These are phyloP conservation scores for Zaprionus africanus DNA, from an alignment of 1,140 invertebrate species.

Conservation along the genomic window DNA sequence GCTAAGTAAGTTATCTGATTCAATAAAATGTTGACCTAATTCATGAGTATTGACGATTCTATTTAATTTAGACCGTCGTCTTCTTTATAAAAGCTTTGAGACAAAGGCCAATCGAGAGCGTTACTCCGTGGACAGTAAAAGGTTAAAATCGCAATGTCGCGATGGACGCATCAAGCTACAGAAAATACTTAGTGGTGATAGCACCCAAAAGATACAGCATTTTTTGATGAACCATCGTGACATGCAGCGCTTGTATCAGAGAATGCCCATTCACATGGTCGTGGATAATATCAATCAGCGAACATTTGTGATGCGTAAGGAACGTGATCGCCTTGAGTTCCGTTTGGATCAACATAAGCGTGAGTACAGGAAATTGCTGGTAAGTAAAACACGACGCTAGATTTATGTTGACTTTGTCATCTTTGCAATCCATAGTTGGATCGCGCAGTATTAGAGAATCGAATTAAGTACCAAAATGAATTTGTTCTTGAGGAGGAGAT, in stretches of 20 bases:
- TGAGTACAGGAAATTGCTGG: conserved; percentile 55
- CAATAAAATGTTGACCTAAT: background rate
- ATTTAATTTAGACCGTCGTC: conserved; percentile 54
- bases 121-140: conserved; percentile 57
- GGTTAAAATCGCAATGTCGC: conserved; percentile 69
- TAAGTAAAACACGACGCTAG: conserved; percentile 17
- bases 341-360: conserved; percentile 63
- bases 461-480: conserved; percentile 80
- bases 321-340: conserved; percentile 73
- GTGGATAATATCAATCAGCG: conserved; percentile 82
- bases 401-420: background rate
- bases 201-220: conserved; percentile 69
- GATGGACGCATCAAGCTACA: conserved; percentile 76
- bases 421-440: conserved; percentile 33
- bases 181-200: conserved; percentile 64
- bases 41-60: background rate
- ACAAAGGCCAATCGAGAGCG: conserved; percentile 64
- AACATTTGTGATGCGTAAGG: conserved; percentile 79
- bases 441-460: conserved; percentile 70
- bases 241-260: conserved; percentile 76
- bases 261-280: conserved; percentile 76
- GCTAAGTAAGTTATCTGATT: conserved; percentile 57
- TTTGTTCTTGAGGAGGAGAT: conserved; percentile 72
- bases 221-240: conserved; percentile 72
- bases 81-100: conserved; percentile 68